Percentiles rank a stretch among this genome's conserved stretches.
These are phyloP conservation scores for Poecile atricapillus DNA, from an alignment of 2,113 vertebrate genomes.

Conservation along the genomic window DNA sequence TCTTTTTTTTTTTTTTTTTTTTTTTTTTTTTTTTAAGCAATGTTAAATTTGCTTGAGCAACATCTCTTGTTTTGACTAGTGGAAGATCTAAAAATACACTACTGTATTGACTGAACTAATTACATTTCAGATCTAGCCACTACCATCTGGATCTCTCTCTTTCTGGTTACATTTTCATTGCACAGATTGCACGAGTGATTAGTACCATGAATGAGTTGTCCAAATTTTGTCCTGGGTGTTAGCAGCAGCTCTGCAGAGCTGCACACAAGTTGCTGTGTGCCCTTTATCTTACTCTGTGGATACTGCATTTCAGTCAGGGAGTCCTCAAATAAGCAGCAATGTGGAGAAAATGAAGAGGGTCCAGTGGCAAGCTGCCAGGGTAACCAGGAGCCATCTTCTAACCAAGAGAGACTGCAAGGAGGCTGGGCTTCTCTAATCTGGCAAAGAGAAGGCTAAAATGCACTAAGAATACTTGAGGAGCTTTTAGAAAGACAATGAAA, in stretches of 20 bases:
- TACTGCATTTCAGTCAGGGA: accelerated
- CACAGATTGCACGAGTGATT: constrained; percentile 34
- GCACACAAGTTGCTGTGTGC: neutral
- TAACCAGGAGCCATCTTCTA: neutral
- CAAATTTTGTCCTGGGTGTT: constrained; percentile 28
- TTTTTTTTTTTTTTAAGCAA: neutral
- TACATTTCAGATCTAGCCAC: constrained; percentile 49
- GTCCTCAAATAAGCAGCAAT: neutral
- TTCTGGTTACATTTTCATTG: constrained; percentile 30
- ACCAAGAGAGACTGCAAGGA: neutral
- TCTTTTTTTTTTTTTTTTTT: neutral
- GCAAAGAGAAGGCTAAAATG: neutral
- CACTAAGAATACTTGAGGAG: neutral
- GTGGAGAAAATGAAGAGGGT: neutral
- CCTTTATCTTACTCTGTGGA: neutral
- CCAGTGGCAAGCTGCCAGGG: neutral
- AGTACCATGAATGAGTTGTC: neutral
- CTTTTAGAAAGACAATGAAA: neutral
- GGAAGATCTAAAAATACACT: constrained; percentile 46
- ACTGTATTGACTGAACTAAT: constrained; percentile 31
- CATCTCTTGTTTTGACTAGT: constrained; percentile 59
- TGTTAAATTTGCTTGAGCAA: constrained; percentile 58
- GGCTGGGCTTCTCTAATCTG: neutral
- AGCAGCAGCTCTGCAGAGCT: neutral
- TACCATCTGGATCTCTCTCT: constrained; percentile 36